These are phyloP conservation scores for Argyrosomus japonicus DNA, from an alignment of 2,113 vertebrate genomes.

Conservation along the genomic window DNA sequence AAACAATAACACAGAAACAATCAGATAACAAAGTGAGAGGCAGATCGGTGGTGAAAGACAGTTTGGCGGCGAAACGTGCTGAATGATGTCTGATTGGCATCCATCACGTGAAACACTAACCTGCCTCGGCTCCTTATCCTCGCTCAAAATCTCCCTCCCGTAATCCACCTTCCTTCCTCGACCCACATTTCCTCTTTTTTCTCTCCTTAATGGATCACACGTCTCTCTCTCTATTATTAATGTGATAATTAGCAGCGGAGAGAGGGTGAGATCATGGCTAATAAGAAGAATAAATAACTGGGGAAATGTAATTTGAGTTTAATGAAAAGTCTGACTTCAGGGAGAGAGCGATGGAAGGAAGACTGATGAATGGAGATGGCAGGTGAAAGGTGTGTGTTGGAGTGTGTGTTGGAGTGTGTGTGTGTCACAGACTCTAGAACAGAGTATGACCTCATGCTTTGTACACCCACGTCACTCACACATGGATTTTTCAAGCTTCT, in stretches of 20 bases:
- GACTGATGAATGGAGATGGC: slow-evolving; percentile 65
- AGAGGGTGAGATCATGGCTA: slow-evolving; percentile 78
- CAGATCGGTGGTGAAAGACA: neutral
- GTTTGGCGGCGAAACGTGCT: neutral
- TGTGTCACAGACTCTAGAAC: slow-evolving; percentile 17
- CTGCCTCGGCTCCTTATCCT: slow-evolving; percentile 24
- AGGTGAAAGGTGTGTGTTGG: slow-evolving; percentile 43
- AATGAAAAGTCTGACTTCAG: slow-evolving; percentile 77
- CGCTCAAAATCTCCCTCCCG: slow-evolving; percentile 31
- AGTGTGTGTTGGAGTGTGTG: slow-evolving; percentile 22
- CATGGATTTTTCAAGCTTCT: neutral
- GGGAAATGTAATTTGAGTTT: slow-evolving; percentile 81
- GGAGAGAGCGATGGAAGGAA: slow-evolving; percentile 15
- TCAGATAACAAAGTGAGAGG: slow-evolving; percentile 33
- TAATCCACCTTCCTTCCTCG: slow-evolving; percentile 43
- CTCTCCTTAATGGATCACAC: slow-evolving; percentile 67
- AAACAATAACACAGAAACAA: slow-evolving; percentile 22
- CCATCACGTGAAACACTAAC: slow-evolving; percentile 45
- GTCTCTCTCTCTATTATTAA: slow-evolving; percentile 82
- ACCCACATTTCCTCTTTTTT: slow-evolving; percentile 64
- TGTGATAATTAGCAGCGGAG: slow-evolving; percentile 81
- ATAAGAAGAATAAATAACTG: slow-evolving; percentile 82
- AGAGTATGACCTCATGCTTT: slow-evolving; percentile 68
- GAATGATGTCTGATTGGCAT: slow-evolving; percentile 29
- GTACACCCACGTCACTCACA: neutral